Percentiles rank a stretch among this genome's conserved stretches.
Conservation (phyloP, 2,113 vertebrate genomes). For the Phalacrocorax brasilianus region DNA sequence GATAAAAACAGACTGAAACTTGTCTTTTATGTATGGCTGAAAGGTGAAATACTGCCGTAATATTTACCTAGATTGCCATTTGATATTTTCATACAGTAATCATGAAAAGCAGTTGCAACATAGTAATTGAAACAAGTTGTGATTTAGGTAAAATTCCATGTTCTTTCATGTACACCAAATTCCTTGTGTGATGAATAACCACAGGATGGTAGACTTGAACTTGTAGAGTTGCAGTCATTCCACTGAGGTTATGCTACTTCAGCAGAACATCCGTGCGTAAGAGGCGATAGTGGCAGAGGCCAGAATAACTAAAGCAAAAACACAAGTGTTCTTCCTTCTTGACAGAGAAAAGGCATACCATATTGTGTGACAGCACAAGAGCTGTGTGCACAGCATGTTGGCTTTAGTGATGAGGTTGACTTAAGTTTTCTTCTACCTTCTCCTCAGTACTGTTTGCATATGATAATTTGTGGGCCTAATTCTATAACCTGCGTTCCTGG, state of each 20-base stretch:
- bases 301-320: neutral
- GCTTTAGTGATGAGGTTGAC: neutral
- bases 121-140: neutral
- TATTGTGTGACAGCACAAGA: neutral
- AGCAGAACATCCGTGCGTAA: neutral
- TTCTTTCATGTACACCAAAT: neutral
- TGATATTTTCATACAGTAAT: neutral
- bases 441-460: neutral
- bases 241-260: neutral
- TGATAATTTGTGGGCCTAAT: neutral
- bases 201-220: neutral
- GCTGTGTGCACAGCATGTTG: neutral
- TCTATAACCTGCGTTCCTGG: neutral
- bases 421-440: neutral
- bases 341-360: neutral
- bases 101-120: neutral
- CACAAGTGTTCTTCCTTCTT: rapidly evolving
- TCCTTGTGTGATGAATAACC: neutral
- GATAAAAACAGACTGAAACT: neutral
- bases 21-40: neutral
- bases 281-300: neutral
- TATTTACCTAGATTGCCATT: neutral
- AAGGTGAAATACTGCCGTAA: neutral
- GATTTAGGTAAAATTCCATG: neutral
- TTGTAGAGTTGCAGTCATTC: neutral